Conservation (phyloP, 2,888 invertebrate species). For the Dolichomitus sp. region DNA sequence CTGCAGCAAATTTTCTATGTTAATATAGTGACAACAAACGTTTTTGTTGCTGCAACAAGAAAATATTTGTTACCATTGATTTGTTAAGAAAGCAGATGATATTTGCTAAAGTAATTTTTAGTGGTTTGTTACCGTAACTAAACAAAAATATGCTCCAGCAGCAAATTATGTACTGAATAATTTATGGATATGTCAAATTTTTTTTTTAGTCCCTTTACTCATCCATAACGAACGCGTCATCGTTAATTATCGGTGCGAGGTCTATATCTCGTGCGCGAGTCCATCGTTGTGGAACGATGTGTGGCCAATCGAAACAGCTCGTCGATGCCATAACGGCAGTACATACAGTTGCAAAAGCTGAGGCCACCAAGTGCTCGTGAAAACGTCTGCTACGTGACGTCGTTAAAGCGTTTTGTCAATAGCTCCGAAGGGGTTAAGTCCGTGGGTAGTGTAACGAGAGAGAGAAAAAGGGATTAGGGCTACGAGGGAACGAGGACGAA, state of each 20-base stretch:
- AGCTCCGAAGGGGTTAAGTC: constrained; percentile 45
- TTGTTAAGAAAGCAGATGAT: too few species aligned
- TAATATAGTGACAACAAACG: too few species aligned
- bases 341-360: constrained; percentile 4
- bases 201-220: constrained; percentile 9
- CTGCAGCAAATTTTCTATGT: too few species aligned
- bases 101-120: too few species aligned
- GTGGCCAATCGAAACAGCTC: constrained; percentile 20
- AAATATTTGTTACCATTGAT: too few species aligned
- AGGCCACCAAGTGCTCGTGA: constrained; percentile 13
- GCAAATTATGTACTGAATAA: too few species aligned
- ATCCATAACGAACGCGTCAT: constrained; percentile 23
- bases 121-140: too few species aligned
- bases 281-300: constrained; percentile 26
- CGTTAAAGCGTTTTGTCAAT: constrained; percentile 54
- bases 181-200: too few species aligned
- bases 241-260: constrained; percentile 20
- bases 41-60: too few species aligned
- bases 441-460: constrained; percentile 44
- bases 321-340: constrained; percentile 8
- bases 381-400: constrained; percentile 4
- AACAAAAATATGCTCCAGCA: too few species aligned
- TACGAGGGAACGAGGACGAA: constrained; percentile 37
- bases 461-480: constrained; percentile 16
- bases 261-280: constrained; percentile 22